phyloP scores from a whole-genome alignment of 2,797 vertebrate genomes.

The Falco columbarius region DNA sequence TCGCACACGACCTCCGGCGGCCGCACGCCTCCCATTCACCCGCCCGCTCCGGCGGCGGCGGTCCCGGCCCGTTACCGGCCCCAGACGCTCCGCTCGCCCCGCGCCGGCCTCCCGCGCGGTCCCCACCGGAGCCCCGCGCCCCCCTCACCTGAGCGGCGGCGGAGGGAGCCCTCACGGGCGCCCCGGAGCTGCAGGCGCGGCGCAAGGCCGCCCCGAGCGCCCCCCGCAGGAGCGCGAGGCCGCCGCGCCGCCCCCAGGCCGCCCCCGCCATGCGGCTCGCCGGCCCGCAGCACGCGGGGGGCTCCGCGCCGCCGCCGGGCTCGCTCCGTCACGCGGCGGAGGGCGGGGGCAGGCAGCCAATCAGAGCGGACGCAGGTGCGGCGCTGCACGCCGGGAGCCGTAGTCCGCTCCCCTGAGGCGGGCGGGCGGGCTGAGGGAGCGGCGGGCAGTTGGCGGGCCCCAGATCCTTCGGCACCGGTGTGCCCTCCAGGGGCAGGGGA shows the following conservation, averaged over 20 bases:
- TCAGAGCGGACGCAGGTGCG: background rate
- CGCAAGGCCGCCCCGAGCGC: background rate
- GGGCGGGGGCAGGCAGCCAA: background rate
- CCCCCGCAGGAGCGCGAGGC: background rate
- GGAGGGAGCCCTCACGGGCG: background rate
- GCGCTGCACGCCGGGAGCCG: slow-evolving; percentile 43
- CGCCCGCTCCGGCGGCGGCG: no score
- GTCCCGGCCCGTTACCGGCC: background rate
- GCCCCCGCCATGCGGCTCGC: background rate
- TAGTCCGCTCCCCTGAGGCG: background rate
- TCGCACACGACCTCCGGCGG: background rate
- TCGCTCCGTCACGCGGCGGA: background rate
- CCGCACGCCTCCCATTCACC: background rate
- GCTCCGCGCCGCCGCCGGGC: background rate
- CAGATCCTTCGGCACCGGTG: rapidly evolving
- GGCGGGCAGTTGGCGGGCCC: rapidly evolving
- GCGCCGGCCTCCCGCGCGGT: no score
- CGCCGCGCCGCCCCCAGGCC: background rate
- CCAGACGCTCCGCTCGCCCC: background rate
- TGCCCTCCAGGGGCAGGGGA: rapidly evolving
- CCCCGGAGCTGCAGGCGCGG: slow-evolving; percentile 15
- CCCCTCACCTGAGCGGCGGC: slow-evolving; percentile 6
- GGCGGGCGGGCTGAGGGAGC: rapidly evolving
- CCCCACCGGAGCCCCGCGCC: no score
- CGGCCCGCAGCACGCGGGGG: background rate